Evolutionary conservation across 2,888 invertebrate genomes (phyloP).

Genomic region (Agrotis clavis): DNA sequence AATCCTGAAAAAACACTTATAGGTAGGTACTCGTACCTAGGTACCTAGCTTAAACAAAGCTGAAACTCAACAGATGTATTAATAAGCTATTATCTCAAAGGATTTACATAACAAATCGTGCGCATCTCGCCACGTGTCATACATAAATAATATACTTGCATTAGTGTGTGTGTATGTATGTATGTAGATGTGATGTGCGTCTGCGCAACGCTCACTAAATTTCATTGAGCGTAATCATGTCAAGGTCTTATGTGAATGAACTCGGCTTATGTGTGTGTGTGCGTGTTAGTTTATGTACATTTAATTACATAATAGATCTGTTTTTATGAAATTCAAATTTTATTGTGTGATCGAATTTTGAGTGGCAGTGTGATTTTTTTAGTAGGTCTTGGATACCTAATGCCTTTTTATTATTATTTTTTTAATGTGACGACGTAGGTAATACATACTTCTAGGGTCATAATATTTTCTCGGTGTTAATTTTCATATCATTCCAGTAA

Average conservation of each 20-base stretch:
- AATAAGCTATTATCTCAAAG: conserved; percentile 69
- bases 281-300: conserved; percentile 54
- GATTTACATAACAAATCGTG: conserved; percentile 72
- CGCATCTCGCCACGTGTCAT: conserved; percentile 63
- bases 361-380: too few relatives aligned
- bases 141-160: conserved; percentile 45
- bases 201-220: conserved; percentile 72
- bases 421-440: too few relatives aligned
- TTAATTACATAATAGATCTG: conserved; percentile 52
- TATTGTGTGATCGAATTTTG: background rate
- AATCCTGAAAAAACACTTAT: background rate
- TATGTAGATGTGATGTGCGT: conserved; percentile 36
- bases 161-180: conserved; percentile 21
- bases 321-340: conserved; percentile 19
- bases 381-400: too few relatives aligned
- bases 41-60: conserved; percentile 7
- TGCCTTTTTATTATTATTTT: too few relatives aligned
- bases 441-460: too few relatives aligned
- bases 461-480: too few relatives aligned
- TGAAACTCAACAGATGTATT: conserved; percentile 34
- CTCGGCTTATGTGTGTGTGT: conserved; percentile 66
- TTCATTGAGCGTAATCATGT: conserved; percentile 77
- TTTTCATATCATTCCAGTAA: too few relatives aligned
- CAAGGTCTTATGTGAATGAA: conserved; percentile 85
- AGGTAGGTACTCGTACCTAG: too few relatives aligned